Evolutionary conservation across 2,888 invertebrate species (phyloP).

Genomic region (Caenorhabditis sp.): DNA sequence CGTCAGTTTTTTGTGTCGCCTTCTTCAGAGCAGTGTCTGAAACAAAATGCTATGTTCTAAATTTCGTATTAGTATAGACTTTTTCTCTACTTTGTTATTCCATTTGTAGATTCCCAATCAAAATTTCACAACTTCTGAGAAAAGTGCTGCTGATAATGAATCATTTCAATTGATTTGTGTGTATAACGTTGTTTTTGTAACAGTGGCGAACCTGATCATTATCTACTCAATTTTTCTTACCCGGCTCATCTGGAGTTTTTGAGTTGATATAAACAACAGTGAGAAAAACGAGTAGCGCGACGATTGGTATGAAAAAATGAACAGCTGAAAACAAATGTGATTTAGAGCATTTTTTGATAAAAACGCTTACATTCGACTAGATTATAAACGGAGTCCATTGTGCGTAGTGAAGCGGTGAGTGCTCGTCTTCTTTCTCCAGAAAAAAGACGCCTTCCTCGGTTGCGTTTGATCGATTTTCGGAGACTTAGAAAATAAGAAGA

Average conservation of each 20-base stretch:
- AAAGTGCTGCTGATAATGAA: slow-evolving; percentile 4
- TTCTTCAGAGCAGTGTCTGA: slow-evolving; percentile 58
- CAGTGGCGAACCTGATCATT: neutral
- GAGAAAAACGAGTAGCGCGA: slow-evolving; percentile 74
- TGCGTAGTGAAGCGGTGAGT: slow-evolving; percentile 14
- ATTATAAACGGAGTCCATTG: slow-evolving; percentile 73
- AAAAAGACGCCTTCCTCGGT: neutral
- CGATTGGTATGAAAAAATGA: slow-evolving; percentile 78
- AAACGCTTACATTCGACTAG: slow-evolving; percentile 71
- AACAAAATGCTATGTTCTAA: slow-evolving; percentile 7
- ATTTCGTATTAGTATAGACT: slow-evolving; percentile 10
- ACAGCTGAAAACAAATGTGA: slow-evolving; percentile 76
- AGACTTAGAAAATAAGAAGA: neutral
- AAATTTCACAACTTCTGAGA: neutral
- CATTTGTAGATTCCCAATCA: slow-evolving; percentile 29
- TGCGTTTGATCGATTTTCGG: slow-evolving; percentile 47
- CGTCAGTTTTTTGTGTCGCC: slow-evolving; percentile 18
- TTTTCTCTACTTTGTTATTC: neutral
- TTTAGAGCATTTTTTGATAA: slow-evolving; percentile 7
- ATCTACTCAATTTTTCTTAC: slow-evolving; percentile 28
- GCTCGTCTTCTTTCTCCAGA: slow-evolving; percentile 5
- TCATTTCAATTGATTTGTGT: neutral
- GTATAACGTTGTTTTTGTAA: neutral
- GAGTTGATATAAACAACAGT: slow-evolving; percentile 67
- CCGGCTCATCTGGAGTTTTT: slow-evolving; percentile 49